A percentile compares a stretch with the other conserved stretches of the same genome.
phyloP scores from a whole-genome alignment of 1,140 invertebrate genomes.

The Nasonia vitripennis region DNA sequence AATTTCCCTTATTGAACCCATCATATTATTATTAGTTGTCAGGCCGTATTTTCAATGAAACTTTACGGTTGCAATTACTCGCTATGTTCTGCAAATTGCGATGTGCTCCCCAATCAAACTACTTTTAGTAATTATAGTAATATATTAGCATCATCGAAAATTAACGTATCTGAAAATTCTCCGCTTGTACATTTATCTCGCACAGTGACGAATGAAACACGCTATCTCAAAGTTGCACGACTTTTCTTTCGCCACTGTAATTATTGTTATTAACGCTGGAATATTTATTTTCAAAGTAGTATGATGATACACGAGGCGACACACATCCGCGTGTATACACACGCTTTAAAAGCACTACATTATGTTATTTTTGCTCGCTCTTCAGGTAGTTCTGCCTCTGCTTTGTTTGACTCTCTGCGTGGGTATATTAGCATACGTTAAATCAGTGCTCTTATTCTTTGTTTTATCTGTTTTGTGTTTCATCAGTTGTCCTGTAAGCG shows the following conservation, averaged over 20 bases:
- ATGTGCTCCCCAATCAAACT: not conserved
- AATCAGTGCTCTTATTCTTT: constrained; percentile 20
- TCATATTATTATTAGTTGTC: too few species aligned
- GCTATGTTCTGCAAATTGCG: too few species aligned
- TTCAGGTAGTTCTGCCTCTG: not conserved
- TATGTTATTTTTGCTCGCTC: constrained; percentile 16
- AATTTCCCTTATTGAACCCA: too few species aligned
- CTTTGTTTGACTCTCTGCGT: not conserved
- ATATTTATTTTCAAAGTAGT: constrained; percentile 7
- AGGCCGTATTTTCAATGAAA: too few species aligned
- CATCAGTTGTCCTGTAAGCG: not conserved
- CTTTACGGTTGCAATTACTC: too few species aligned
- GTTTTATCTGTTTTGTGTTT: constrained; percentile 28
- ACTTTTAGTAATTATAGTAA: not conserved
- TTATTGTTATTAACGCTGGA: not conserved
- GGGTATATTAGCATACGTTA: not conserved
- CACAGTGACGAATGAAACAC: not conserved
- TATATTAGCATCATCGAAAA: not conserved
- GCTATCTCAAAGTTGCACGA: not conserved
- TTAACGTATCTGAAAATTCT: not conserved
- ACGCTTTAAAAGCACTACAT: not conserved
- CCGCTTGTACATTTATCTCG: not conserved
- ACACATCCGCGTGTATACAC: not conserved
- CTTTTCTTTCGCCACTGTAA: not conserved
- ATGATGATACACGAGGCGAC: constrained; percentile 1